These are phyloP conservation scores for Drosophila watanabei DNA, from an alignment of 1,140 invertebrate genomes.

Conservation along the genomic window DNA sequence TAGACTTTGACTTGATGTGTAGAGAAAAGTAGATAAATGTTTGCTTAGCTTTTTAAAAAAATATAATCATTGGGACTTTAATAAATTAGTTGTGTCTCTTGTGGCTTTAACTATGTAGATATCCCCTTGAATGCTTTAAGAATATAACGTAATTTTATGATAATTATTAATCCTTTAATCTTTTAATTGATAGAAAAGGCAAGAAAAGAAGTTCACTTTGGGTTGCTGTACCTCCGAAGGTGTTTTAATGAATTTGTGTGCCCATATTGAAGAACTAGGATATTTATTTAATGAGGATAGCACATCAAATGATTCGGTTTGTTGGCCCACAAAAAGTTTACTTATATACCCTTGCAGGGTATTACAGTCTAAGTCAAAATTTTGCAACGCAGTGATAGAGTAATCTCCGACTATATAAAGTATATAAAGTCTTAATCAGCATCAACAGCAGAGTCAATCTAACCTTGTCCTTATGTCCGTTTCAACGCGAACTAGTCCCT, in stretches of 20 bases:
- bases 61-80: background rate
- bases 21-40: background rate
- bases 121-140: background rate
- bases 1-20: constrained; percentile 40
- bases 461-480: no score
- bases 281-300: background rate
- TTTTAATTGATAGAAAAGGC: constrained; percentile 1
- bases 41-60: background rate
- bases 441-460: no score
- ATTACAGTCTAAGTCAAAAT: no score
- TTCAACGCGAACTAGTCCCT: no score
- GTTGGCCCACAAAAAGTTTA: background rate
- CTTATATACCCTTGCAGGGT: no score
- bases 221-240: background rate
- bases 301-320: background rate
- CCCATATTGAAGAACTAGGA: constrained; percentile 3
- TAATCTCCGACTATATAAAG: no score
- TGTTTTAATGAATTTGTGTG: constrained; percentile 6
- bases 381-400: no score
- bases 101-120: no score
- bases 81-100: background rate
- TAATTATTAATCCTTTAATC: background rate
- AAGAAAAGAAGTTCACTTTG: background rate
- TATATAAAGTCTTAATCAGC: no score
- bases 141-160: background rate